These are phyloP conservation scores for Eublepharis macularius DNA, from an alignment of 2,113 vertebrate genomes.

Conservation along the genomic window DNA sequence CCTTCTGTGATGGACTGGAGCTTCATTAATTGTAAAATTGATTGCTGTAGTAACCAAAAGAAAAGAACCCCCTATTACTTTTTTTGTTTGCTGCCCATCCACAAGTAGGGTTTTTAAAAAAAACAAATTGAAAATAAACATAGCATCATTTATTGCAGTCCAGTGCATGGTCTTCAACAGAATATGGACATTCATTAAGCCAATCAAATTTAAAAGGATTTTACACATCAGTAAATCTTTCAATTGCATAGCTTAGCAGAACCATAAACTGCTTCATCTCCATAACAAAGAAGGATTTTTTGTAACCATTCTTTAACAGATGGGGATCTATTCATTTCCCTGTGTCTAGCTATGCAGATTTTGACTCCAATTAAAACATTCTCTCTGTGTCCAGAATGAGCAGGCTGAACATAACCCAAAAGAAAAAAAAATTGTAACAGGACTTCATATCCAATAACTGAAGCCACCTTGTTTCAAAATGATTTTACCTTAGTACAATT, in stretches of 20 bases:
- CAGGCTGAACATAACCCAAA: conserved; percentile 10
- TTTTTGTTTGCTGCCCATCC: neutral
- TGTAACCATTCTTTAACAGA: conserved; percentile 13
- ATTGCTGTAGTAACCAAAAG: neutral
- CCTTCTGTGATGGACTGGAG: neutral
- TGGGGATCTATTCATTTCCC: conserved; percentile 2
- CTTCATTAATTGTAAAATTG: neutral
- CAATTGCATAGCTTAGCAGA: neutral
- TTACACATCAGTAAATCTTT: neutral
- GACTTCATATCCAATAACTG: conserved; percentile 5
- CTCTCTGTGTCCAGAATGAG: neutral
- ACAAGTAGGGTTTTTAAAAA: neutral
- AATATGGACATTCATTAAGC: neutral
- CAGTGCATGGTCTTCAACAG: neutral
- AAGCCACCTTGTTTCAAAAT: neutral
- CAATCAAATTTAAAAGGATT: neutral
- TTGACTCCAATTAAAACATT: conserved; percentile 17
- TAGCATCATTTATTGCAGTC: neutral
- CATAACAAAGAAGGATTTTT: conserved; percentile 15
- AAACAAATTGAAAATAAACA: neutral
- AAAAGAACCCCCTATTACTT: neutral
- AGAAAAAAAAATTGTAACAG: neutral
- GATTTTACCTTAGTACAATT: neutral
- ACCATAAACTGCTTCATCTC: conserved; percentile 4
- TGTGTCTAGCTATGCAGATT: conserved; percentile 4